phyloP scores from a whole-genome alignment of 2,797 vertebrate species.

The Hippocampus kuda region DNA sequence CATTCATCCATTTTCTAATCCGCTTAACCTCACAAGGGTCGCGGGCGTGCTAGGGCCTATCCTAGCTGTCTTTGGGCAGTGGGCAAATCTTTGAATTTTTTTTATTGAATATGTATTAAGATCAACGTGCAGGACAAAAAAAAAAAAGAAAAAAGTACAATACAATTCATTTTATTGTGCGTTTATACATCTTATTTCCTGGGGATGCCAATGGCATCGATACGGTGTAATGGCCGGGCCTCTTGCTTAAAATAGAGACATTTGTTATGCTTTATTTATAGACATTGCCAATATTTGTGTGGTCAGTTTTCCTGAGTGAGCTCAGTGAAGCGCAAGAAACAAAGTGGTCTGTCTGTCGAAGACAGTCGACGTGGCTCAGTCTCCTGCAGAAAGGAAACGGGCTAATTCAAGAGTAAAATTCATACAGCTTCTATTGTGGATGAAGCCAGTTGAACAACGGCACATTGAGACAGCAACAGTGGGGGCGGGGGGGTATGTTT shows the following conservation, averaged over 20 bases:
- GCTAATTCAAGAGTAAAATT: conserved; percentile 44
- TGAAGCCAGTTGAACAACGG: conserved; percentile 43
- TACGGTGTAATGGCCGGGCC: not conserved
- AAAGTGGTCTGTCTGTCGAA: conserved; percentile 41
- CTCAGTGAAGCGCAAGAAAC: conserved; percentile 43
- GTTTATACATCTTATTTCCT: not conserved
- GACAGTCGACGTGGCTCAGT: conserved; percentile 26
- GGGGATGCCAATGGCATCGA: not conserved
- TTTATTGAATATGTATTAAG: not conserved
- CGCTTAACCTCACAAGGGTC: too few relatives aligned
- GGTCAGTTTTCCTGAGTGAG: conserved; percentile 35
- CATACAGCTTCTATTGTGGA: conserved; percentile 45
- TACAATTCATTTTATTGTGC: not conserved
- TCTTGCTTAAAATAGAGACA: not conserved
- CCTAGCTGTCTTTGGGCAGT: too few relatives aligned
- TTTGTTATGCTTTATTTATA: not conserved
- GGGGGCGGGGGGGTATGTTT: conserved; percentile 37
- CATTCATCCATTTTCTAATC: too few relatives aligned
- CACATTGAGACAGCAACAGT: conserved; percentile 45
- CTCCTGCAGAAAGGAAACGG: conserved; percentile 36
- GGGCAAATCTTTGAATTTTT: not conserved
- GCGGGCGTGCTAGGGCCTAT: too few relatives aligned
- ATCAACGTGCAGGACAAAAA: not conserved
- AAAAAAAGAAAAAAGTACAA: not conserved
- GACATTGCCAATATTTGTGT: conserved; percentile 10